Evolutionary conservation across 1,140 invertebrate species (phyloP), one percentile per base, ranked within the genome.

Genomic region (Cataglyphis hispanica): DNA sequence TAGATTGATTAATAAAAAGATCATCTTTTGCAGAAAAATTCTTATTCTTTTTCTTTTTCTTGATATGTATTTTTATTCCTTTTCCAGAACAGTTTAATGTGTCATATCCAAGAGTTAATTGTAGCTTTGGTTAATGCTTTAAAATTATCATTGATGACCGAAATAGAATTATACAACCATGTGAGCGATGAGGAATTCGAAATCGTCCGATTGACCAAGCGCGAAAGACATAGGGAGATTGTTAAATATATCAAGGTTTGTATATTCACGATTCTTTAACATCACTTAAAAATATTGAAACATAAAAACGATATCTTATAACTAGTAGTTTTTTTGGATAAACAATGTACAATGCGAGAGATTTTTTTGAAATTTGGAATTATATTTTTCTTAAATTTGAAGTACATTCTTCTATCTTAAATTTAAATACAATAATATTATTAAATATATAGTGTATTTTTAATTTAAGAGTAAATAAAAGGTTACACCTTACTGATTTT

Each of bases 161-260:
- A 98, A 92, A 95, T 96, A 53, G 96, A 97, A 50, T 95, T 97
- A 60, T 96, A 97, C n/a, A 95, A 96, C 31, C 96, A 97, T 92
- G 96, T 98, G 19, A 97, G 97, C 0, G 97, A 98, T 70, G 97
- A 98, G 92, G 97, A 98, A 93, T 98, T 97, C 96, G 97, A 98
- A 87, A 96, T 96, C 1, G 96, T 97, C 61, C 96, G 97, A 88
- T 96, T 97, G 2, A 96, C 96, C 1, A 97, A 97, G 91, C 87
- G 93, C 13, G 96, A 97, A 84, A 95, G 97, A 67, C 95, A 96
- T 67, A 93, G 95, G 34, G 96, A 96, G 72, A 94, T 98, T 34
- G 91, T 98, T 10, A 95, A 95, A 25, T 96, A 96, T 87, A 94
- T 97, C 58, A 96, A 96, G 93, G 97, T 97, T 92, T 91, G 90